phyloP scores from a whole-genome alignment of 2,797 vertebrate genomes.

The Amphiprion clarkii region DNA sequence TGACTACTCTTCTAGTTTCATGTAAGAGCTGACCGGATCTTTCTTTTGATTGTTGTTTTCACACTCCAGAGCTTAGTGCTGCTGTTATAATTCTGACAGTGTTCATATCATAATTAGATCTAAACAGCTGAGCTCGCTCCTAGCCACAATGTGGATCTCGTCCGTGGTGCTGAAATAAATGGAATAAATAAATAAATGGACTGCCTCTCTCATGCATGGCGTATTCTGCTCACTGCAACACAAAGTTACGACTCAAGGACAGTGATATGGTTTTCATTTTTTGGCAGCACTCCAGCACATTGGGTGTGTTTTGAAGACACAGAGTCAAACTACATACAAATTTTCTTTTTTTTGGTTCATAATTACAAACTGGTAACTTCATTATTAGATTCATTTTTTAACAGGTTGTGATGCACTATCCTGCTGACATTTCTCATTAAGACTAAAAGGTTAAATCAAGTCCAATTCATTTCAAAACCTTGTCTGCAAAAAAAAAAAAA shows the following conservation, averaged over 20 bases:
- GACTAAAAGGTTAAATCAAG: constrained; percentile 9
- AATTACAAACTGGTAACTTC: too few species aligned
- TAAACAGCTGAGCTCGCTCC: constrained; percentile 34
- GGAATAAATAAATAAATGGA: background rate
- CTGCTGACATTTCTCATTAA: background rate
- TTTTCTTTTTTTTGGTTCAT: too few species aligned
- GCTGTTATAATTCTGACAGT: constrained; percentile 39
- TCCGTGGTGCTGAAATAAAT: constrained; percentile 12
- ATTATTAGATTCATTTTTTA: too few species aligned
- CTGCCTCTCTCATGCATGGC: background rate
- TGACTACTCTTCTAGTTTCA: background rate
- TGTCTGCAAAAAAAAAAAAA: constrained; percentile 21
- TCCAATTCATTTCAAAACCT: constrained; percentile 8
- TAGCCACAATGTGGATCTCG: constrained; percentile 32
- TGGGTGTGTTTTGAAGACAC: background rate
- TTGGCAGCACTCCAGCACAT: too few species aligned
- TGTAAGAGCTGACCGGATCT: constrained; percentile 5
- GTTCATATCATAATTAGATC: constrained; percentile 59
- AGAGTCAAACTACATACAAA: too few species aligned
- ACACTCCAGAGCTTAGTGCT: constrained; percentile 9
- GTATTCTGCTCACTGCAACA: background rate
- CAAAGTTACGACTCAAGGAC: background rate
- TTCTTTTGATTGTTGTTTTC: constrained; percentile 21
- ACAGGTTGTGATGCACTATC: too few species aligned
- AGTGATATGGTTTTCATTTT: background rate